Base-by-base conservation (phyloP, 2,888 invertebrate species). In the Eupsilia transversa region DNA sequence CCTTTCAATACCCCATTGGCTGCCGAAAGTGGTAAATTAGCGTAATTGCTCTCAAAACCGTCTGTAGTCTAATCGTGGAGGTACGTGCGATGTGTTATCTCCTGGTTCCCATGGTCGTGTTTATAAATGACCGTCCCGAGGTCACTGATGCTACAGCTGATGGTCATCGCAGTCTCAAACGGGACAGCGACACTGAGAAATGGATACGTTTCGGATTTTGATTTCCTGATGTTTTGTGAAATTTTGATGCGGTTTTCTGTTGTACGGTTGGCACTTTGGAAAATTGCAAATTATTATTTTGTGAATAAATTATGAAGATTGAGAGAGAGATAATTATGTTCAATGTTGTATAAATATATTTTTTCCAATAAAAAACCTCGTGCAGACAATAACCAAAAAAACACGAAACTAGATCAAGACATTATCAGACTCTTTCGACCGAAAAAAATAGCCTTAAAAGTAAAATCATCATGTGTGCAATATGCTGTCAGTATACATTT, bases 21-120 rank as follows among this genome's bases (percentile, higher is more conserved):
- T 59, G 74, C 67, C 52, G 57, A 78, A 82, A 87, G 82, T 84
- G 81, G 83, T 85, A 86, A 87, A 86, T 86, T 82, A 86, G 74
- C 79, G 87, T 87, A 86, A 86, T 87, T 93, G 92, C 89, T 79
- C 87, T 89, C 89, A 90, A 89, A 82, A 92, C 89, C 90, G 90
- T 92, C 88, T 87, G 88, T 88, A 88, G 90, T 92, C 86, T 93
- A 93, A 93, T 94, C 92, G 90, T 87, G 69, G 89, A 83, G 81
- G 91, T 94, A 95, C 96, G 96, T 96, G 96, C 93, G 95, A 95
- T 96, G 93, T 86, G 92, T 89, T 96, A 96, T 96, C 96, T 88
- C 72, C 27, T 54, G 85, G 94, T 96, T 96, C 96, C 95, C 96
- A 96, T 93, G 95, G 93, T 90, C 93, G 94, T 92, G 94, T 92